Percentiles rank a stretch among this genome's conserved stretches.
Conservation (phyloP, 2,797 vertebrate genomes). For the Pangasius djambal region DNA sequence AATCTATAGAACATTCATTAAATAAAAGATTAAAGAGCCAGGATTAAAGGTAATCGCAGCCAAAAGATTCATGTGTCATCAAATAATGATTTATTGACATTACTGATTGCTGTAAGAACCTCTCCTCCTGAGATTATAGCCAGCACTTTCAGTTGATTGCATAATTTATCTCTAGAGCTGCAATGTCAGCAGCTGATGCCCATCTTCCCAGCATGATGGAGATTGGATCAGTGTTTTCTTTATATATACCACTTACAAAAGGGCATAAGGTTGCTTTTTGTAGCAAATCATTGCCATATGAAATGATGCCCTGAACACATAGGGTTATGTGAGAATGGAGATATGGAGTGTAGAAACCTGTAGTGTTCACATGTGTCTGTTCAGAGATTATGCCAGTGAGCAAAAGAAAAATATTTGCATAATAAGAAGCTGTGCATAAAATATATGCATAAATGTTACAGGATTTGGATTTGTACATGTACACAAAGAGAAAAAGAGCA, state of each 20-base stretch:
- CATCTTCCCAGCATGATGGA: conserved; percentile 4
- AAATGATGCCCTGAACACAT: not conserved
- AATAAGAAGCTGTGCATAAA: not conserved
- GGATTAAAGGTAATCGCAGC: conserved; percentile 1
- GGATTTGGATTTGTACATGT: not conserved
- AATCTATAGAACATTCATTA: not conserved
- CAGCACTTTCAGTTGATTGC: conserved; percentile 33
- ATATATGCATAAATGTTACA: not conserved
- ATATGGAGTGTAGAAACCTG: not conserved
- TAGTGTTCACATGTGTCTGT: conserved; percentile 62
- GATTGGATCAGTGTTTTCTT: conserved; percentile 40
- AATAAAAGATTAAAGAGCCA: not conserved
- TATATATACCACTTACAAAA: conserved; percentile 34
- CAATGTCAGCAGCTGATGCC: conserved; percentile 30
- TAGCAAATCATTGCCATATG: conserved; percentile 59
- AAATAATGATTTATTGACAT: conserved; percentile 28
- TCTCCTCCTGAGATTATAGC: conserved; percentile 25
- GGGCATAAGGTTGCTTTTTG: not conserved
- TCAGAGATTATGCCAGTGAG: conserved; percentile 54
- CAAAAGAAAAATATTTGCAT: not conserved
- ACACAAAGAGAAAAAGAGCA: conserved; percentile 2
- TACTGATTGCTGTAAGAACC: conserved; percentile 35
- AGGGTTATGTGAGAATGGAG: not conserved
- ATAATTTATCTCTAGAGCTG: conserved; percentile 42
- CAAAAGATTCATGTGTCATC: conserved; percentile 13